Percentiles rank a stretch among this genome's conserved stretches.
Conservation (phyloP, 1,140 invertebrate species). For the Zaprionus davidi region DNA sequence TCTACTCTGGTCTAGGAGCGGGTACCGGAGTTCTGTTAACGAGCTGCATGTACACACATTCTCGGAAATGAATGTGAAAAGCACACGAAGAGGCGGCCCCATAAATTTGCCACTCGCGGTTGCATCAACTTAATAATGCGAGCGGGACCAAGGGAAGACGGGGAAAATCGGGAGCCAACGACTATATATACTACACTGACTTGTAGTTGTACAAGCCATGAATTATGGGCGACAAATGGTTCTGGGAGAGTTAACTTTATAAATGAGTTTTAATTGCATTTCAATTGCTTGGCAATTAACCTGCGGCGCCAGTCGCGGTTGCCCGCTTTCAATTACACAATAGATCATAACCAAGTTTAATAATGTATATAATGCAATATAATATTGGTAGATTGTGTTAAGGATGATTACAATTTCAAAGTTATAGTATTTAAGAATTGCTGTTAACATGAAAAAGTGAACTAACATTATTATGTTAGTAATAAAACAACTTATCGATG, state of each 20-base stretch:
- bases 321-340: constrained; percentile 12
- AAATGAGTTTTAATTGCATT: constrained; percentile 76
- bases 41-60: constrained; percentile 60
- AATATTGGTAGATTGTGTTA: neutral
- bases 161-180: neutral
- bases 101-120: constrained; percentile 49
- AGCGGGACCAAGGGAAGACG: constrained; percentile 12
- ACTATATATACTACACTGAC: constrained; percentile 21
- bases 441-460: neutral
- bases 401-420: neutral
- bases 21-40: constrained; percentile 45
- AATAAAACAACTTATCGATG: no score
- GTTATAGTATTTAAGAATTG: neutral
- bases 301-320: constrained; percentile 20
- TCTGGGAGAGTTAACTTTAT: constrained; percentile 41
- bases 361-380: neutral
- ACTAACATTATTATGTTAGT: neutral
- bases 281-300: constrained; percentile 74
- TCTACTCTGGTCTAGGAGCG: neutral
- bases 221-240: constrained; percentile 64
- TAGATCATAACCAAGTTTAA: neutral
- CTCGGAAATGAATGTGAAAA: constrained; percentile 73
- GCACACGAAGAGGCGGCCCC: constrained; percentile 66
- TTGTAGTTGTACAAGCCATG: constrained; percentile 27
- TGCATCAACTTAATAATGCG: constrained; percentile 58